Evolutionary conservation across 2,797 vertebrate species (phyloP), one percentile per base, ranked within the genome.

Genomic region (Kryptopterus vitreolus): DNA sequence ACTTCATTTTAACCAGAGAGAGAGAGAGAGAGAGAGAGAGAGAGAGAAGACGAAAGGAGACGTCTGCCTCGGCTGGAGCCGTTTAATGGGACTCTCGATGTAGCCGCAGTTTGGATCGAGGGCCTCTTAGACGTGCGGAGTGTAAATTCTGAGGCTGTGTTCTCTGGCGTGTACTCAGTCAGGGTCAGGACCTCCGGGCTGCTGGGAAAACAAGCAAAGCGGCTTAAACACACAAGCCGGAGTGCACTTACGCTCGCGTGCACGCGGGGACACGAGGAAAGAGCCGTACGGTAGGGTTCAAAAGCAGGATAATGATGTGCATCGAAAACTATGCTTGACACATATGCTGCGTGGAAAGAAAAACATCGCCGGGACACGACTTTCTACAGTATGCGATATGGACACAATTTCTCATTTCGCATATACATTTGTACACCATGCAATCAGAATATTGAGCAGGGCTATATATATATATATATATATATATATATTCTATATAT

Each of bases 121-220:
- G 65, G 81, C 63, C 82, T 81, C 77, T 71, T 70, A 82, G 77
- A 77, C 79, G 80, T 82, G 77, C 57, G 24, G 76, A 26, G 55
- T 77, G 68, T 77, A 80, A 50, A 69, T 80, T 82, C 82, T 80
- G 74, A 82, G 73, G 66, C 35, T 29, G 57, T 78, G 77, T 78
- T 38, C n/a, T 59, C 72, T 82, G 76, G 77, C 79, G 35, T 78
- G 78, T 33, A 35, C 62, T 82, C 70, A 12, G 43, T 80, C 61
- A 71, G 80, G 85, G 82, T 86, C 77, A 57, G 16, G 69, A 80
- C 80, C 77, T 79, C 66, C 65, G 46, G 58, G 72, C 66, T 73
- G 62, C 50, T 81, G 65, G 66, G 77, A 79, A 57, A 78, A 83
- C 53, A 83, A 82, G 43, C 78, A 76, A 53, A 76, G 68, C 58